Evolutionary conservation across 2,113 vertebrate genomes (phyloP).

Genomic region (Eudyptes chrysolophus): DNA sequence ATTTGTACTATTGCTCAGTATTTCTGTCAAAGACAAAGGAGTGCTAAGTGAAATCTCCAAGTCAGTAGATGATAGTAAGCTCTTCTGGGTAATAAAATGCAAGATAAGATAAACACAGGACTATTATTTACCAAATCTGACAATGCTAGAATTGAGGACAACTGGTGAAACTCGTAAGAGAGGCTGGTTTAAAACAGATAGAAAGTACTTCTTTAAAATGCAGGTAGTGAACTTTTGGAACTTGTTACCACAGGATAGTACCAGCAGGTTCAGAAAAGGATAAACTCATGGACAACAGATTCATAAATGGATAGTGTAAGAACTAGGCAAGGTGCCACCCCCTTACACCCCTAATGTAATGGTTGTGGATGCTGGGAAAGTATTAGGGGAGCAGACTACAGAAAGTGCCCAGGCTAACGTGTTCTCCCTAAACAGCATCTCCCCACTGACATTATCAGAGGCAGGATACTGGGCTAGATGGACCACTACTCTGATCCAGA

Average conservation of each 20-base stretch:
- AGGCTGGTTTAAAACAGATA: neutral
- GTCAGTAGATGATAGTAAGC: neutral
- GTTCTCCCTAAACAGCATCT: neutral
- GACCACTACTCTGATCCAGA: neutral
- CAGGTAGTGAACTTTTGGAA: neutral
- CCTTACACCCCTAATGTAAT: neutral
- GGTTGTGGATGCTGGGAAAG: neutral
- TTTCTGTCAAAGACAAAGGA: neutral
- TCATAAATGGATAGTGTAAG: neutral
- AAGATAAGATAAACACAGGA: neutral
- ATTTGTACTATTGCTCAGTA: neutral
- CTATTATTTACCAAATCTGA: neutral
- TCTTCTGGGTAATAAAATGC: neutral
- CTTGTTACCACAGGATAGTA: neutral
- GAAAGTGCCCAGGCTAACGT: neutral
- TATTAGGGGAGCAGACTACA: neutral
- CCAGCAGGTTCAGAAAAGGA: neutral
- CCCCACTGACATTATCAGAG: neutral
- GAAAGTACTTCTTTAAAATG: neutral
- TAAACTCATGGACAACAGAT: neutral
- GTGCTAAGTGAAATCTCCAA: neutral
- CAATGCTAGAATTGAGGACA: neutral
- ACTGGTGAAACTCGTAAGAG: neutral
- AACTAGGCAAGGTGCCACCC: neutral
- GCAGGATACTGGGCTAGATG: neutral